Evolutionary conservation across 2,888 invertebrate species (phyloP), one percentile per base, ranked within the genome.

Genomic region (Catotricha subobsoleta): DNA sequence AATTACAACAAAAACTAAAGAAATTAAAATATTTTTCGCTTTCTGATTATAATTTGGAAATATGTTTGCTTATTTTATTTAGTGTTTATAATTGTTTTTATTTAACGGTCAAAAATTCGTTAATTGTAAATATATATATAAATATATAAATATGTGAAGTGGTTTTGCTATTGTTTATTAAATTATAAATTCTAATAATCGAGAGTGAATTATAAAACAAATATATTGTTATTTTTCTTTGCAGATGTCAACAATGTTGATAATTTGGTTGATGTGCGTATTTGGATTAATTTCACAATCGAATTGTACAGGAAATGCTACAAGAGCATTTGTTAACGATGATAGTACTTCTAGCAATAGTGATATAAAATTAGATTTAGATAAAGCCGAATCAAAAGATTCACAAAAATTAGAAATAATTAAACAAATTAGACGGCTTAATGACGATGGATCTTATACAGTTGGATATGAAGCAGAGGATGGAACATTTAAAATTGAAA

Each of bases 391-490:
- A 60, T 73, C 74, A 4, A 74, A 71, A 47, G 75, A 76, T 48
- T 72, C 76, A 39, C 66, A 69, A 31, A 77, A 79, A 59, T 71
- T 80, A 15, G 80, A 81, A 55, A 83, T 83, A 51, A 72, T 84
- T 20, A 82, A 83, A 56, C 80, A 82, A 59, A 80, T 86, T 49
- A 74, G 81, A 47, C 71, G 79, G 54, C 67, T 83, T 3, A 84
- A 84, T 56, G 77, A 80, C 40, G 84, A 84, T 55, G 84, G 84
- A 21, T 81, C 82, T 0, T 84, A 84, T 54, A 82, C 83, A 1
- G 80, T 80, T 46, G 84, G 84, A 1, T 84, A 81, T 54, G 84
- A 84, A 63, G 81, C 82, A 3, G 82, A 80, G 38, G 84, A 84
- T 57, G 84, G 84, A 3, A 80, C 81, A 0, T 84, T 83, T 59